Evolutionary conservation across 2,113 vertebrate species (phyloP), one percentile per base, ranked within the genome.

Genomic region (Thamnaconus septentrionalis): DNA sequence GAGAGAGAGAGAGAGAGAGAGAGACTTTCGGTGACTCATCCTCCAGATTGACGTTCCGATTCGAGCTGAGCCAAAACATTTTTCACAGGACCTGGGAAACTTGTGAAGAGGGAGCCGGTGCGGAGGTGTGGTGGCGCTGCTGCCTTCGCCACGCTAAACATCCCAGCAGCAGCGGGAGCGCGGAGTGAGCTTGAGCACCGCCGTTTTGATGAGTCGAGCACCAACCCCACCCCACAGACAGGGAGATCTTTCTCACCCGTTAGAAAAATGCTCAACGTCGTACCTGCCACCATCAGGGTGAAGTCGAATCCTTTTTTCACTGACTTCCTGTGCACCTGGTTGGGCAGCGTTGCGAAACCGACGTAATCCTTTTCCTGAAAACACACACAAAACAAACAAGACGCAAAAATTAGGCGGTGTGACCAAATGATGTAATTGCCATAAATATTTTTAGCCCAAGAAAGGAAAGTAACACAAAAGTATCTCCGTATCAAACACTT

Each of bases 251-350:
- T 31, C 2, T 31, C 18, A 31, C 18, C 18, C 18, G 18, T 31
- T 31, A 1, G 2, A 31, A 31, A 31, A 48, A 10, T 7, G 8
- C 11, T 10, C 47, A 0, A 56, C 3, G 4, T 6, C 57, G 80
- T 63, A 91, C 91, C 91, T 80, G 88, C 89, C 54, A 92, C 91
- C 91, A 92, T 85, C 39, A 92, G 88, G 0, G 90, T 91, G 76
- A 92, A 92, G 74, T 92, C 91, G 7, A 92, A 92, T 0, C 91
- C 91, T 60, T 91, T 92, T 45, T 91, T 91, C 65, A 91, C 91
- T 0, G 90, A 91, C 82, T 92, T 92, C 58, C 89, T 87, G 78
- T 91, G 89, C 47, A 92, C 78, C 75, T 92, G 91, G 75, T 89
- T 92, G 6, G 91, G 90, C 53, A 92, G 76, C 3, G 89, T 90